Evolutionary conservation across 2,113 vertebrate genomes (phyloP), one percentile per base, ranked within the genome.

Genomic region (Lates calcarifer): DNA sequence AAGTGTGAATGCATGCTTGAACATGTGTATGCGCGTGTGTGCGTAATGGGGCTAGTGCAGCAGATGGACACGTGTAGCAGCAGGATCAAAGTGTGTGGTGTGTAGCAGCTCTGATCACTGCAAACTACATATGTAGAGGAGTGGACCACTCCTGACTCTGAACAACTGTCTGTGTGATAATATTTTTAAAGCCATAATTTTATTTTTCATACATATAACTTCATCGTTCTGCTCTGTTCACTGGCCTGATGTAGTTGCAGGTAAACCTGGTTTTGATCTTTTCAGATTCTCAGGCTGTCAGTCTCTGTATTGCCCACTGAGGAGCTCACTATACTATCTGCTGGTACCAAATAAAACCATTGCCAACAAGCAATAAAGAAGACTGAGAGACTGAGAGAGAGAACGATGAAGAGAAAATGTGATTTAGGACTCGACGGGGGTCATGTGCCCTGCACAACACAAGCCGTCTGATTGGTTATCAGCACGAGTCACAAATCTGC

Each of bases 381-480:
- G 90, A 88, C 65, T 67, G 66, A 86, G 82, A 61, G 87, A 82
- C 35, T 0, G 12, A 58, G 74, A 39, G 76, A 81, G 75, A 84
- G 74, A 89, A 85, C 66, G 83, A 90, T 88, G 82, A 85, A 65
- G 80, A 85, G 89, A 87, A 83, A 85, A 75, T 70, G 80, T 91
- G 91, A 91, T 93, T 91, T 91, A 89, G 35, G 81, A 60, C 86
- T 69, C 70, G 26, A 74, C 51, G 69, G 88, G 82, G 88, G 83
- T 83, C 77, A 72, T 88, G 63, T 6, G 51, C 83, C 83, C 75
- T 33, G 82, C 88, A 84, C 37, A 58, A 89, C 87, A 84, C 65
- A 9, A 79, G 86, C 86, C 81, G 80, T 90, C 87, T 90, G 91
- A 92, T 92, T 92, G 90, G 91, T 91, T 91, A 90, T 92, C 89